Percentiles rank a stretch among this genome's conserved stretches.
phyloP scores from a whole-genome alignment of 2,888 invertebrate species.

The Nomada ferruginata region DNA sequence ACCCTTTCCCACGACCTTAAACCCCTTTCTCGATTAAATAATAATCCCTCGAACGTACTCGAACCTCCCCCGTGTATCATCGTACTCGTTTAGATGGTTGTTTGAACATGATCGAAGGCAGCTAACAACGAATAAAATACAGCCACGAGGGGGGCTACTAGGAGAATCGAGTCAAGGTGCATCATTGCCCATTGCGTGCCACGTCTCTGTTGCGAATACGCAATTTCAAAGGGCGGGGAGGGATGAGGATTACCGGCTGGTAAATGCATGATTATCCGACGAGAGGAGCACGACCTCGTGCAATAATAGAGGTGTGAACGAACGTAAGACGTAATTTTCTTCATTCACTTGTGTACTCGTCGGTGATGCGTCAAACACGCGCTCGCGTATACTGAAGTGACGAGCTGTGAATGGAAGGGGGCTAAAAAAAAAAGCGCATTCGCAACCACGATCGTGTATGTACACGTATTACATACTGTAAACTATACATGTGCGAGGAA shows the following conservation, averaged over 20 bases:
- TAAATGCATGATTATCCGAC: conserved; percentile 51
- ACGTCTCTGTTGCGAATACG: conserved; percentile 23
- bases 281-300: conserved; percentile 14
- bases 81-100: conserved; percentile 9
- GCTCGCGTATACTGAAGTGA: neutral
- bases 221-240: conserved; percentile 20
- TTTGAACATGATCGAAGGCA: neutral
- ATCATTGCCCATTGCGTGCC: conserved; percentile 38
- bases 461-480: neutral
- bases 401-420: conserved; percentile 17
- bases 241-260: conserved; percentile 25
- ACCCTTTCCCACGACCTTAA: conserved; percentile 24
- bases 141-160: neutral
- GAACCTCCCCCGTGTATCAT: neutral
- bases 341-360: conserved; percentile 37
- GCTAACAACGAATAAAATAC: conserved; percentile 8
- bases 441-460: neutral
- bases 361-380: neutral
- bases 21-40: neutral
- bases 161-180: conserved; percentile 24
- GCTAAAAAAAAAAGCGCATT: conserved; percentile 28
- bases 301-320: conserved; percentile 56
- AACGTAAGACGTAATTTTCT: conserved; percentile 60
- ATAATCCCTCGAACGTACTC: neutral
- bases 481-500: neutral